Percentiles rank a stretch among this genome's conserved stretches.
Conservation (phyloP, 2,113 vertebrate species). For the Macroglossus sobrinus region DNA sequence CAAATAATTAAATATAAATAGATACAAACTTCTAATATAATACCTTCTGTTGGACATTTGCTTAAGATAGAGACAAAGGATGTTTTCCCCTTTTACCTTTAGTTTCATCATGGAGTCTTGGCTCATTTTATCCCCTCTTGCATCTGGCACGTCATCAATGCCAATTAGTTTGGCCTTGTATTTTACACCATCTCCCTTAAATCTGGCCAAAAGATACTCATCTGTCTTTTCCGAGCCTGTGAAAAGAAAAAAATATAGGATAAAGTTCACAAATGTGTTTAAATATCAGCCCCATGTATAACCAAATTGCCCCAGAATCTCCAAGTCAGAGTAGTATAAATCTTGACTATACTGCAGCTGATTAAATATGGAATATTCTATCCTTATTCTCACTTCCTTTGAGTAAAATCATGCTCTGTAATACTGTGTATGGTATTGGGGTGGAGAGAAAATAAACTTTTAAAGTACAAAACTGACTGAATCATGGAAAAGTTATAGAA, state of each 20-base stretch:
- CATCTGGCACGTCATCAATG: slow-evolving; percentile 92
- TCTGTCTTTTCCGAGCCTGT: slow-evolving; percentile 93
- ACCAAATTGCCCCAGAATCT: background rate
- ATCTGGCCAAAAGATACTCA: slow-evolving; percentile 92
- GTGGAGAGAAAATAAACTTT: background rate
- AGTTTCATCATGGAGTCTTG: slow-evolving; percentile 99
- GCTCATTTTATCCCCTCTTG: slow-evolving; percentile 97
- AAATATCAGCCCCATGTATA: background rate
- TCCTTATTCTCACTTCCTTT: background rate
- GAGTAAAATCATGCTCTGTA: background rate
- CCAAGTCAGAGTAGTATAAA: background rate
- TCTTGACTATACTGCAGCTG: background rate
- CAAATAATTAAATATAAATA: background rate
- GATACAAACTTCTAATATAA: background rate
- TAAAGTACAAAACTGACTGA: background rate
- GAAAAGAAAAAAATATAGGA: background rate
- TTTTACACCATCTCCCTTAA: slow-evolving; percentile 94
- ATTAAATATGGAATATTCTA: background rate
- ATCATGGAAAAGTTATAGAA: background rate
- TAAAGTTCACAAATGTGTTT: background rate
- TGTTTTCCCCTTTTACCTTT: slow-evolving; percentile 84
- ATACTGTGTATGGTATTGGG: background rate
- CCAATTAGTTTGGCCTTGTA: slow-evolving; percentile 98
- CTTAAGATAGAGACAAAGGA: background rate
- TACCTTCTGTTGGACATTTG: background rate